A percentile compares a stretch with the other conserved stretches of the same genome.
phyloP scores from a whole-genome alignment of 2,797 vertebrate genomes.

The Vultur gryphus region DNA sequence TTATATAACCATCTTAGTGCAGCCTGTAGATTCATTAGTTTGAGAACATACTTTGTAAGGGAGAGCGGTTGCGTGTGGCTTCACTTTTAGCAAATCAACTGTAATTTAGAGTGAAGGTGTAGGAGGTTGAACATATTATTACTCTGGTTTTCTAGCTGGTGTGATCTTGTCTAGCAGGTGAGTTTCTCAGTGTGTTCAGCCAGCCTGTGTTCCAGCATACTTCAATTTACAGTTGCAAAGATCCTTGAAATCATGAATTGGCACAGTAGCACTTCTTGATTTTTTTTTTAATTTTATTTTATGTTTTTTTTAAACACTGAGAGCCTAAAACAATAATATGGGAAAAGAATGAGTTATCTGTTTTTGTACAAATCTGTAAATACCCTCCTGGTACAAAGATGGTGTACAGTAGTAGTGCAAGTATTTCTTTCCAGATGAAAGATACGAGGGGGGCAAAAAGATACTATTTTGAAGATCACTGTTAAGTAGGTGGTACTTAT shows the following conservation, averaged over 20 bases:
- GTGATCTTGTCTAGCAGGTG: constrained; percentile 10
- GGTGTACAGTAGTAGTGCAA: neutral
- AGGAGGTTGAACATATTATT: constrained; percentile 37
- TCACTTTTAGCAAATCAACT: constrained; percentile 33
- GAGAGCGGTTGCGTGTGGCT: neutral
- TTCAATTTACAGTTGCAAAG: neutral
- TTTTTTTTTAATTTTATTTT: neutral
- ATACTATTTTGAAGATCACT: neutral
- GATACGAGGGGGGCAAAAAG: fast-evolving
- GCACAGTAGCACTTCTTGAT: neutral
- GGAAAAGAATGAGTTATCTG: neutral
- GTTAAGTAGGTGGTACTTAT: neutral
- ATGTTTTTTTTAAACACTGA: neutral
- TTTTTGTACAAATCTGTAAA: neutral
- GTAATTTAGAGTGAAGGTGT: constrained; percentile 30
- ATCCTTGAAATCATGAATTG: neutral
- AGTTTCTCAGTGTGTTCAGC: neutral
- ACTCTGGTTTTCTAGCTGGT: neutral
- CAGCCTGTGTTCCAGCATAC: neutral
- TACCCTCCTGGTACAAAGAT: neutral
- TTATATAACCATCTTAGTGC: constrained; percentile 12
- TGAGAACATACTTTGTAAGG: neutral
- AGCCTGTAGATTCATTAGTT: constrained; percentile 26
- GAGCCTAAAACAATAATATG: neutral
- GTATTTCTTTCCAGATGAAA: neutral